phyloP scores from a whole-genome alignment of 2,113 vertebrate species.

The Anthoscopus minutus region DNA sequence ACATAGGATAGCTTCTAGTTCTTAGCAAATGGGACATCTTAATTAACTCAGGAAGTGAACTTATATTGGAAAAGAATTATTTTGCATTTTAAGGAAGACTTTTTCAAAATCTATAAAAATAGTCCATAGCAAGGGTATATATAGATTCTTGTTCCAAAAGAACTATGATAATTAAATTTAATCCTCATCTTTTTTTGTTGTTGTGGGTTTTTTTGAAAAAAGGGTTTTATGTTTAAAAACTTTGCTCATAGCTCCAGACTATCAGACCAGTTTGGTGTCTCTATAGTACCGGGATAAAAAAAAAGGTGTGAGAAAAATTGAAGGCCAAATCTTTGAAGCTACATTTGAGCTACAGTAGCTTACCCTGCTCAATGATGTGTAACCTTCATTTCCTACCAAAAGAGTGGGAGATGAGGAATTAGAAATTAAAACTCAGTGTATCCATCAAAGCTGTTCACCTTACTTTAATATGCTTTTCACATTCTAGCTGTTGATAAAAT shows the following conservation, averaged over 20 bases:
- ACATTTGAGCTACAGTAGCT: not conserved
- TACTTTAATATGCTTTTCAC: slow-evolving; percentile 27
- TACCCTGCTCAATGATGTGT: not conserved
- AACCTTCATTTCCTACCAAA: slow-evolving; percentile 9
- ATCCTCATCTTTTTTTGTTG: not conserved
- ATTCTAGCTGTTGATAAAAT: slow-evolving; percentile 51
- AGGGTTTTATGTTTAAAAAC: not conserved
- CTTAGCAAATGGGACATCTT: not conserved
- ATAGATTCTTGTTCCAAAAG: not conserved
- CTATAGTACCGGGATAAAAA: too few species aligned
- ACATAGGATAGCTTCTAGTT: not conserved
- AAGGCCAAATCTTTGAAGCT: not conserved
- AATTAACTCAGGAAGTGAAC: not conserved
- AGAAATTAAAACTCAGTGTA: slow-evolving; percentile 2
- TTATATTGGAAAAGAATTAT: not conserved
- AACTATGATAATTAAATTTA: not conserved
- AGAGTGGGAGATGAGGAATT: not conserved
- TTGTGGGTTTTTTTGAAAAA: not conserved
- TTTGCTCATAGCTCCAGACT: not conserved
- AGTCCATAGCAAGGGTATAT: not conserved
- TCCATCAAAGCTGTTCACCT: slow-evolving; percentile 30
- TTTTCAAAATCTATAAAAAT: not conserved
- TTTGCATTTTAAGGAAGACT: not conserved
- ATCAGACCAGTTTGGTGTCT: not conserved
- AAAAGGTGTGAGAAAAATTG: not conserved